phyloP scores from a whole-genome alignment of 2,113 vertebrate genomes.

The Aplodontia rufa region DNA sequence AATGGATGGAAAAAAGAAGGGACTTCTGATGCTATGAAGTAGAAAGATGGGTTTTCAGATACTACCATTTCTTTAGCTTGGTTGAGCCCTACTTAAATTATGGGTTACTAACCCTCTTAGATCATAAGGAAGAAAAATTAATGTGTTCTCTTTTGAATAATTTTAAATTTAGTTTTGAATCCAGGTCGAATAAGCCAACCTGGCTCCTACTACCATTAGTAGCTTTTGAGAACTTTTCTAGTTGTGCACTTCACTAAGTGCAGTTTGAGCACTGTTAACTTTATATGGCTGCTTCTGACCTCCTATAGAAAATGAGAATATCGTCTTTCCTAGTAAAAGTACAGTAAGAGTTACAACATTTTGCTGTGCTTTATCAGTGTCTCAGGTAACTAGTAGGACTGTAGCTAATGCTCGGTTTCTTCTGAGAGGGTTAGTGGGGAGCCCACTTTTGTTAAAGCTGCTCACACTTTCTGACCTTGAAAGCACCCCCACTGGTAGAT shows the following conservation, averaged over 20 bases:
- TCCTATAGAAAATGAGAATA: background rate
- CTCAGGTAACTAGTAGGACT: background rate
- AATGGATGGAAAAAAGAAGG: background rate
- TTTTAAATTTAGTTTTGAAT: background rate
- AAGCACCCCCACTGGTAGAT: background rate
- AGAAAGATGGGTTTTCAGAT: background rate
- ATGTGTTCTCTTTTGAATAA: background rate
- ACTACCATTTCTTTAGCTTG: background rate
- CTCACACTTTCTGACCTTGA: background rate
- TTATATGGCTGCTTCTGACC: background rate
- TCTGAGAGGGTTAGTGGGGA: background rate
- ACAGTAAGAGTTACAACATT: background rate
- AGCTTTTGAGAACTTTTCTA: background rate
- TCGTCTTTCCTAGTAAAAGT: background rate
- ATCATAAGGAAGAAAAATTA: background rate
- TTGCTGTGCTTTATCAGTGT: background rate
- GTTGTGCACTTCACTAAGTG: background rate
- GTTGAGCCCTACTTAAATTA: background rate
- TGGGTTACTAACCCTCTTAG: background rate
- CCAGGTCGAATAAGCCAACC: background rate
- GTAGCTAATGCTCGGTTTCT: background rate
- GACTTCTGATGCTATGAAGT: background rate
- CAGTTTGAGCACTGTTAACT: background rate
- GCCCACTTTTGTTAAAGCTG: background rate
- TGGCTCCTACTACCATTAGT: background rate